Base-by-base conservation (phyloP, 2,113 vertebrate genomes). In the Montifringilla adamsi region DNA sequence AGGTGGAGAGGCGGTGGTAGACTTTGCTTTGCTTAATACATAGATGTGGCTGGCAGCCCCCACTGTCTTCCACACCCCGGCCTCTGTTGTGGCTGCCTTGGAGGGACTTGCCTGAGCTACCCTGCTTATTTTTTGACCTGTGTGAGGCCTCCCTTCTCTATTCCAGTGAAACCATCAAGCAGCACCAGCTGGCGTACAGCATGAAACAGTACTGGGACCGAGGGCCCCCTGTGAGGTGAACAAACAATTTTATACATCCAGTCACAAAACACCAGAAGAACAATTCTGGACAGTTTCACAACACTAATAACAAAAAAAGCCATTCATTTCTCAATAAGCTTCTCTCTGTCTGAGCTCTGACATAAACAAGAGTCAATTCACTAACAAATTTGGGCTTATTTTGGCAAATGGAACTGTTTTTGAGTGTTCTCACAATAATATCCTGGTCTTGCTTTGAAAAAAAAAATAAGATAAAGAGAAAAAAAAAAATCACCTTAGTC, bases 231-330 rank as follows among this genome's bases (percentile, higher is more conserved):
- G 49, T 53, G 86, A 96, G 92, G 93, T 93, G 92, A 95, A 89
- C 78, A 93, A 93, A 89, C 80, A 69, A 39, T 88, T 92, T 96
- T 86, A 81, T 86, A 95, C 83, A 94, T 89, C 91, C 90, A 93
- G 86, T 94, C 94, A 97, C 93, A 95, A 84, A 93, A 96, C 73
- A 94, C 88, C 90, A 90, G 85, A 91, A 88, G 35, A 97, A 96
- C 77, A 94, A 95, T 94, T 94, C 95, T 39, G 79, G 94, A 96
- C 90, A 92, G 83, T 89, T 96, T 95, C 92, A 97, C 95, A 92
- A 96, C 80, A 93, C 76, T 88, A 92, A 52, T 75, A 88, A 93
- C 47, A 47, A 90, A 83, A 94, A 86, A 23, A 31, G 37, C 50
- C 85, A 95, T 59, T 96, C 33, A 63, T 90, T 96, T 95, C 94